These are phyloP conservation scores for Heterohyrax brucei DNA, from an alignment of 2,797 vertebrate genomes.

Conservation along the genomic window DNA sequence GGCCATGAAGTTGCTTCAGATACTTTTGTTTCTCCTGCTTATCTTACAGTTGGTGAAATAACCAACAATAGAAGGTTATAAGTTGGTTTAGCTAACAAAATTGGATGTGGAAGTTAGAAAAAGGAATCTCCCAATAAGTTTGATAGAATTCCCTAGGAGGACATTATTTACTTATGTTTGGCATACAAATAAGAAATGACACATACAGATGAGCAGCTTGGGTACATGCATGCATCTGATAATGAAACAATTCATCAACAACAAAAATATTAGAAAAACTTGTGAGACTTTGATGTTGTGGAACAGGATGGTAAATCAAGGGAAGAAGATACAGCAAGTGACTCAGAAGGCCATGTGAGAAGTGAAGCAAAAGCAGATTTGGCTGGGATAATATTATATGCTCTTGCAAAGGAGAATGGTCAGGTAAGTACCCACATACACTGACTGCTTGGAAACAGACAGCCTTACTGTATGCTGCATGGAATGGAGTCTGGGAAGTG, in stretches of 20 bases:
- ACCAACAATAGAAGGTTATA: slow-evolving; percentile 38
- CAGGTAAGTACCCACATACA: slow-evolving; percentile 7
- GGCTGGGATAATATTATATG: not conserved
- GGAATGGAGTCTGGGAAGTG: slow-evolving; percentile 51
- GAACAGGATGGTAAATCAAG: slow-evolving; percentile 56
- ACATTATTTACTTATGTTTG: slow-evolving; percentile 11
- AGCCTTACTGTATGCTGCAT: slow-evolving; percentile 9
- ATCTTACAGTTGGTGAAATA: slow-evolving; percentile 56
- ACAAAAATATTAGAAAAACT: slow-evolving; percentile 76
- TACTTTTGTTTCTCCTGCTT: slow-evolving; percentile 45
- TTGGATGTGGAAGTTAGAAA: not conserved
- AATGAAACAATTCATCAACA: slow-evolving; percentile 78
- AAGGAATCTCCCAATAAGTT: slow-evolving; percentile 38
- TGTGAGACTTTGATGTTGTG: slow-evolving; percentile 66
- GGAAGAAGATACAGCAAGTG: slow-evolving; percentile 64
- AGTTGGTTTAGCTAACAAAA: slow-evolving; percentile 21
- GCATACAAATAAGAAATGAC: slow-evolving; percentile 76
- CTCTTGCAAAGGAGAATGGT: slow-evolving; percentile 54
- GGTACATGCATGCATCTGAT: slow-evolving; percentile 85
- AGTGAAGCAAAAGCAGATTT: slow-evolving; percentile 43
- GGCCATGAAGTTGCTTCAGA: slow-evolving; percentile 40
- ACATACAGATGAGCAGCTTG: slow-evolving; percentile 75
- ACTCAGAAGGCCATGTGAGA: slow-evolving; percentile 3
- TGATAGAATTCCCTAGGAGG: slow-evolving; percentile 44
- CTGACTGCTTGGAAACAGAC: slow-evolving; percentile 21